Base-by-base conservation (phyloP, 2,888 invertebrate genomes). In the Tenthredo mesomela region DNA sequence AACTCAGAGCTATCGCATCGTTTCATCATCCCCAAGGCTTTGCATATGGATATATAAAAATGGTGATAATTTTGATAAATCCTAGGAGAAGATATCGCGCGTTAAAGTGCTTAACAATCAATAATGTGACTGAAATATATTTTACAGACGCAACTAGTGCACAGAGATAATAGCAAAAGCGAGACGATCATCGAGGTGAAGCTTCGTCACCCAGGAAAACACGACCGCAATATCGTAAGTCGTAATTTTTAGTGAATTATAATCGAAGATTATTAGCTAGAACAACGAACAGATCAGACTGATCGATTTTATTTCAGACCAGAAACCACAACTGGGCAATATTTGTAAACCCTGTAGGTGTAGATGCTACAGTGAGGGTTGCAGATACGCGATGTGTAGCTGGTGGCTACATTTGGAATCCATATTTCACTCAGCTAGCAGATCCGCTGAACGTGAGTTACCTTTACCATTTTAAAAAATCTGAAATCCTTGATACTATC, bases 111-210 rank as follows among this genome's bases (percentile, higher is more conserved):
- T n/a, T n/a, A n/a, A n/a, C n/a, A n/a, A n/a, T 84, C 29, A 33
- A 33, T 50, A 77, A 47, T 5, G 15, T 18, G 10, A 71, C 43
- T 58, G 54, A 25, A 67, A 86, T 84, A 65, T 84, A 9, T 12
- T 67, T 29, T 94, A 84, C 90, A 96, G 96, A 96, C 97, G 15
- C 98, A 99, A 94, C 94, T 98, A 37, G 94, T 98, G n/a, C 97
- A 98, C 93, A 95, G 94, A 87, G 98, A 98, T 93, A 97, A 97
- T 80, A 97, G 97, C 89, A 95, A 96, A 90, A 98, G 98, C 91
- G 98, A 98, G 89, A 98, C 98, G 0, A 95, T 97, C 29, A 95
- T 99, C n/a, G 98, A 98, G 94, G 96, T 98, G 21, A 98, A 98
- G 90, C 93, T 99, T 82, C 94, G 97, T n/a, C 96, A 98, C 93